Evolutionary conservation across 2,888 invertebrate genomes (phyloP).

Genomic region (Hymenopus coronatus): DNA sequence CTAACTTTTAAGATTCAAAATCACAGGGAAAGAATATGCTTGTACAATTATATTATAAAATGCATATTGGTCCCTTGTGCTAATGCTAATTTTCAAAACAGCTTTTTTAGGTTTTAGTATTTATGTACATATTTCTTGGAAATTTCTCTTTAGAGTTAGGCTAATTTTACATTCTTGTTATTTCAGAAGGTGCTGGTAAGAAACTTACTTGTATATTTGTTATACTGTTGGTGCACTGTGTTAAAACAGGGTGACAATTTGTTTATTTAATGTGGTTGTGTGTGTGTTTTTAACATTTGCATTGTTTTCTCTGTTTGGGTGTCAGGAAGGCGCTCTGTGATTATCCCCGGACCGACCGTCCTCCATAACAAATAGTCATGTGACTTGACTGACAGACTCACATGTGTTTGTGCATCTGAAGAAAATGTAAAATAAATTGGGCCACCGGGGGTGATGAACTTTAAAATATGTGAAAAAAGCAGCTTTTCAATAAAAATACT

Average conservation of each 20-base stretch:
- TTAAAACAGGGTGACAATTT: neutral
- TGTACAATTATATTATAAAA: too few relatives aligned
- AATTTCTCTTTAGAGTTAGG: neutral
- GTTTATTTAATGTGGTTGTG: constrained; percentile 9
- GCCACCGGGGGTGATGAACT: constrained; percentile 8
- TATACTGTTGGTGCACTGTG: neutral
- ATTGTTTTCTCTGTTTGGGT: constrained; percentile 23
- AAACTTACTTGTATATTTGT: neutral
- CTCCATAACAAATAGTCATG: constrained; percentile 22
- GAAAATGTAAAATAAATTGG: neutral
- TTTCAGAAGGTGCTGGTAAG: neutral
- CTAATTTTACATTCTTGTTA: neutral
- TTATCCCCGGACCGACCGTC: constrained; percentile 29
- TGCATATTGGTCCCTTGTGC: neutral
- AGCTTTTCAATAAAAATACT: neutral
- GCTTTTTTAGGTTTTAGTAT: neutral
- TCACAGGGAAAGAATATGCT: neutral
- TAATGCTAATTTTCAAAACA: neutral
- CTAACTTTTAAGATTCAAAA: neutral
- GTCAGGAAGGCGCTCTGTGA: constrained; percentile 25
- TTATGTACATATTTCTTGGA: neutral
- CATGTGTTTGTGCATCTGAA: constrained; percentile 14
- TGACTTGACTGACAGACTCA: neutral
- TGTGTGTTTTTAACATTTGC: constrained; percentile 26
- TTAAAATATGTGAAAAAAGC: neutral